phyloP scores from a whole-genome alignment of 1,140 invertebrate genomes.

The Penaeus chinensis region DNA sequence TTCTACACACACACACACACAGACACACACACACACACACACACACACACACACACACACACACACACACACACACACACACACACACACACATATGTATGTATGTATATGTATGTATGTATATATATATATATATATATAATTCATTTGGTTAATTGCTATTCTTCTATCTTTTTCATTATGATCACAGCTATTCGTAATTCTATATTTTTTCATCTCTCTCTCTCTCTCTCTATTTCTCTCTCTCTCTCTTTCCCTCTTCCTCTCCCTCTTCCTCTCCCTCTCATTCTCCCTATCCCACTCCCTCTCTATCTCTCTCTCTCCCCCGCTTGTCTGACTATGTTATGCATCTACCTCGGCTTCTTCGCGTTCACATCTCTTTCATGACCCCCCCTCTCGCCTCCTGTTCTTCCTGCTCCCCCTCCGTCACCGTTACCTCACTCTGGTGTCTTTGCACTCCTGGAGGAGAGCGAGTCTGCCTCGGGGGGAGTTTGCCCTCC shows the following conservation, averaged over 20 bases:
- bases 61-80: too few relatives aligned
- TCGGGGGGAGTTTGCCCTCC: slow-evolving; percentile 38
- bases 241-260: neutral
- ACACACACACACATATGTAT: too few relatives aligned
- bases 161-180: too few relatives aligned
- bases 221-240: neutral
- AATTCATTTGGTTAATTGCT: too few relatives aligned
- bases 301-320: neutral
- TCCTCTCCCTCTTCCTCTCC: too few relatives aligned
- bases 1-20: too few relatives aligned
- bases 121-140: too few relatives aligned
- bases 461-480: slow-evolving; percentile 10
- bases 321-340: too few relatives aligned
- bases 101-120: too few relatives aligned
- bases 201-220: neutral
- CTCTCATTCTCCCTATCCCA: neutral
- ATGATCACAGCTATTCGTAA: neutral
- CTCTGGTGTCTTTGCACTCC: slow-evolving; percentile 54
- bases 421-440: slow-evolving; percentile 55
- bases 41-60: too few relatives aligned
- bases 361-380: neutral
- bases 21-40: too few relatives aligned
- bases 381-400: neutral
- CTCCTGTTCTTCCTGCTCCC: neutral
- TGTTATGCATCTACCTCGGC: neutral